Conservation (phyloP, 2,113 vertebrate species). For the Axis porcinus region DNA sequence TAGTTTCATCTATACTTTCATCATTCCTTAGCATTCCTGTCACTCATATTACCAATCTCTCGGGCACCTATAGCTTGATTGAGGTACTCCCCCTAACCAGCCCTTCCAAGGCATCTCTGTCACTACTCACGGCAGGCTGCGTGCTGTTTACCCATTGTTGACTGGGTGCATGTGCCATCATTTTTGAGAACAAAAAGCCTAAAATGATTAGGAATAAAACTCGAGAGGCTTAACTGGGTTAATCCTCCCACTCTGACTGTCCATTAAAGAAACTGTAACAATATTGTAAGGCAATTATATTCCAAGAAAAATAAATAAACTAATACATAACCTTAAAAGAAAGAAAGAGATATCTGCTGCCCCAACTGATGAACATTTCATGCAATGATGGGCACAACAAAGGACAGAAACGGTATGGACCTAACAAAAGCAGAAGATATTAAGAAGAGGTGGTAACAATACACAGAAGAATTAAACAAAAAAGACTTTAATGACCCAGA, state of each 20-base stretch:
- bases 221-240: neutral
- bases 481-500: neutral
- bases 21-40: neutral
- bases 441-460: neutral
- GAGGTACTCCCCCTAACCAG: neutral
- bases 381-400: neutral
- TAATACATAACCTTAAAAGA: neutral
- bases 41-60: neutral
- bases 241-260: neutral
- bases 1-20: neutral
- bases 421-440: neutral
- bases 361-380: neutral
- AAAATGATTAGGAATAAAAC: neutral
- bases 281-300: neutral
- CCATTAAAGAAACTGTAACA: neutral
- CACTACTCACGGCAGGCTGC: neutral
- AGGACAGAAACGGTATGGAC: neutral
- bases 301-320: neutral
- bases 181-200: neutral
- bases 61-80: neutral
- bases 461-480: neutral
- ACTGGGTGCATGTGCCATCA: neutral
- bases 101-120: neutral
- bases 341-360: neutral
- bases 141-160: neutral